A percentile compares a stretch with the other conserved stretches of the same genome.
Conservation (phyloP, 1,140 invertebrate species). For the Ips nitidus region DNA sequence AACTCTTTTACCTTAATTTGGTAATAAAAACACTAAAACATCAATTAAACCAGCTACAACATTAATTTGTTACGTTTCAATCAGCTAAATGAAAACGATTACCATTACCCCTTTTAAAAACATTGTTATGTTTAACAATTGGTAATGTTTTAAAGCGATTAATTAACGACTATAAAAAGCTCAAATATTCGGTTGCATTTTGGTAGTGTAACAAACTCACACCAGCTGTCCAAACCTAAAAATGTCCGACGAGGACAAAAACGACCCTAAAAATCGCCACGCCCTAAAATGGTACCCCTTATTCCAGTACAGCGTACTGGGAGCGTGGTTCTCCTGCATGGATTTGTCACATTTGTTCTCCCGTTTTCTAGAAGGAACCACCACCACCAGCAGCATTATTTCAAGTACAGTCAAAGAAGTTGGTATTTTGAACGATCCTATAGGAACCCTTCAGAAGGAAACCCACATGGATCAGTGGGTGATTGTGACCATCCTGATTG, state of each 20-base stretch:
- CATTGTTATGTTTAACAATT: no score
- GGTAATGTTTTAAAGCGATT: no score
- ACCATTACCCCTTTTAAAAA: no score
- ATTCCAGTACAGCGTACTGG: slow-evolving; percentile 36
- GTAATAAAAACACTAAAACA: no score
- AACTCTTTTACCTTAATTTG: no score
- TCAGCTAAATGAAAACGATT: no score
- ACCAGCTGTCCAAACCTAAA: background rate
- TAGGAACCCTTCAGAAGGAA: slow-evolving; percentile 51
- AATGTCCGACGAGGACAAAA: background rate
- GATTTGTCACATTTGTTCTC: slow-evolving; percentile 26
- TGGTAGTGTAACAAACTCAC: background rate
- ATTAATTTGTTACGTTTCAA: no score
- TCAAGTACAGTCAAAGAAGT: background rate
- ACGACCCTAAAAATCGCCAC: slow-evolving; percentile 4
- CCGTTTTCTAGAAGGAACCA: slow-evolving; percentile 32
- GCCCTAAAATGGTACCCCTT: slow-evolving; percentile 36
- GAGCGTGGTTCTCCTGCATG: slow-evolving; percentile 33
- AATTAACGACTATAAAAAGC: no score
- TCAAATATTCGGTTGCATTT: no score
- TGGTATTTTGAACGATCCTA: slow-evolving; percentile 15
- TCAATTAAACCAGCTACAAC: no score
- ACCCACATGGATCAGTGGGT: slow-evolving; percentile 68
- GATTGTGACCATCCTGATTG: slow-evolving; percentile 71
- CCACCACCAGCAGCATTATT: slow-evolving; percentile 32